A percentile compares a stretch with the other conserved stretches of the same genome.
phyloP scores from a whole-genome alignment of 1,140 invertebrate genomes.

The Lepidurus couesii region DNA sequence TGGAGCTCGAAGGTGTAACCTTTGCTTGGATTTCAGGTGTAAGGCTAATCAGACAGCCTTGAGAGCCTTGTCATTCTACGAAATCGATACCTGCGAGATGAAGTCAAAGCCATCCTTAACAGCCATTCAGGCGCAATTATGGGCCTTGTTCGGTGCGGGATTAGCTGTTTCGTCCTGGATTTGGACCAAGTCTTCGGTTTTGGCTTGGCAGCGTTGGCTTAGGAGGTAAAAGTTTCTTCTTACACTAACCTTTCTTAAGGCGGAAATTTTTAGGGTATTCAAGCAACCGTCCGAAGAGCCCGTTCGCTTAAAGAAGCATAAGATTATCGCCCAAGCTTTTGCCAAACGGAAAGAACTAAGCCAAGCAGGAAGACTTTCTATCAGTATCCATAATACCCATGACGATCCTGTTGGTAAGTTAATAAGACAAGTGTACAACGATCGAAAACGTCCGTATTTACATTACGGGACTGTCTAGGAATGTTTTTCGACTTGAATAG shows the following conservation, averaged over 20 bases:
- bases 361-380: constrained; percentile 71
- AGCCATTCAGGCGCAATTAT: constrained; percentile 70
- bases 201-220: constrained; percentile 76
- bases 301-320: constrained; percentile 70
- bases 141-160: constrained; percentile 73
- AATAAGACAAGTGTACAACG: background rate
- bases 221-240: constrained; percentile 55
- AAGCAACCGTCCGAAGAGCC: constrained; percentile 42
- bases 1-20: constrained; percentile 7
- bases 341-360: constrained; percentile 78
- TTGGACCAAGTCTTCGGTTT: constrained; percentile 74
- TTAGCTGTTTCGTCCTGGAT: constrained; percentile 88
- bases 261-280: constrained; percentile 41
- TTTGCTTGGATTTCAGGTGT: constrained; percentile 42
- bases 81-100: constrained; percentile 54
- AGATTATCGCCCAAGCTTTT: constrained; percentile 83
- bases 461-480: constrained; percentile 43
- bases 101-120: constrained; percentile 68
- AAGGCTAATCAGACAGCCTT: constrained; percentile 44
- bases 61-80: constrained; percentile 35
- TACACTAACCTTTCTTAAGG: background rate
- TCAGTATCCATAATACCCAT: constrained; percentile 75
- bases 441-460: background rate
- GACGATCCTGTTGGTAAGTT: constrained; percentile 77
- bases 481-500: constrained; percentile 78